Percentiles rank a stretch among this genome's conserved stretches.
These are phyloP conservation scores for Adrianichthys oophorus DNA, from an alignment of 2,797 vertebrate species.

Conservation along the genomic window DNA sequence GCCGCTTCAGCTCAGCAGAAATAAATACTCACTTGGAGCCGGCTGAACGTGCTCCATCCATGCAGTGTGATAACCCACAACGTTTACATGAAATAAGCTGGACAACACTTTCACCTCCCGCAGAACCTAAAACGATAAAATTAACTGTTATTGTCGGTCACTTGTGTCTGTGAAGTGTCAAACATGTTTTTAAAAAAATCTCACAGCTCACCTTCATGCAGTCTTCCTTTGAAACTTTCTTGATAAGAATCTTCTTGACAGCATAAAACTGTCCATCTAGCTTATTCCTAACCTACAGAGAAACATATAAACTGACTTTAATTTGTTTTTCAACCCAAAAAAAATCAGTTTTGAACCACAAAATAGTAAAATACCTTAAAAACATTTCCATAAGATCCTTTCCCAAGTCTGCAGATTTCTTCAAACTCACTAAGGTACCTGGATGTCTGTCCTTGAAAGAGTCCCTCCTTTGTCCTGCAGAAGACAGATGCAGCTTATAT, in stretches of 20 bases:
- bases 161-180: too few relatives aligned
- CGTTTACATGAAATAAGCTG: constrained; percentile 88
- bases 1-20: too few relatives aligned
- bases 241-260: constrained; percentile 97
- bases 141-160: too few relatives aligned
- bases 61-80: constrained; percentile 96
- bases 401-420: constrained; percentile 86
- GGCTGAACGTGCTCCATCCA: constrained; percentile 96
- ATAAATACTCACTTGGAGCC: constrained; percentile 51
- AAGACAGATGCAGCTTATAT: constrained; percentile 5
- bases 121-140: constrained; percentile 80
- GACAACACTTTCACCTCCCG: constrained; percentile 96
- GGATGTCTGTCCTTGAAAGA: constrained; percentile 91
- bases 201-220: constrained; percentile 87
- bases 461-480: constrained; percentile 73
- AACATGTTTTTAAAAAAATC: not conserved
- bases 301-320: not conserved
- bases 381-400: constrained; percentile 94
- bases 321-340: not conserved
- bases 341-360: not conserved
- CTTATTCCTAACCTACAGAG: constrained; percentile 91
- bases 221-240: constrained; percentile 88
- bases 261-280: constrained; percentile 93
- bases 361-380: constrained; percentile 83
- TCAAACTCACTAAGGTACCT: constrained; percentile 97